Evolutionary conservation across 2,797 vertebrate species (phyloP).

Genomic region (Crocidura indochinensis): DNA sequence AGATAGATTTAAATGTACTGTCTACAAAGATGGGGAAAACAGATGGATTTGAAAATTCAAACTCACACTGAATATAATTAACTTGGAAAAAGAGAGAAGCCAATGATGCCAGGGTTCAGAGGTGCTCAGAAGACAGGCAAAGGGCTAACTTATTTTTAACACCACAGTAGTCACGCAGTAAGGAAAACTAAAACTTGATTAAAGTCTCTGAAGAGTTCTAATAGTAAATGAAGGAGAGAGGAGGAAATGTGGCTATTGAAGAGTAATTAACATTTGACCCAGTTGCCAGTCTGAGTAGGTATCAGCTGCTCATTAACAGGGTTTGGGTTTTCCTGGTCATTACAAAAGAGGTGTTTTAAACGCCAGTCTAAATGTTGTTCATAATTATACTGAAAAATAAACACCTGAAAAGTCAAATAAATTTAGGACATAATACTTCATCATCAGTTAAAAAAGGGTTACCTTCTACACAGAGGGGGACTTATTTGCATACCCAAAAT

Average conservation of each 20-base stretch:
- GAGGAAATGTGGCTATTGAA: conserved; percentile 50
- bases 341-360: conserved; percentile 46
- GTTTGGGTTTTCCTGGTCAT: conserved; percentile 53
- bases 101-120: conserved; percentile 12
- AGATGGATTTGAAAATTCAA: conserved; percentile 79
- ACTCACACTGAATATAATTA: conserved; percentile 82
- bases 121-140: conserved; percentile 70
- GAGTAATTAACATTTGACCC: conserved; percentile 77
- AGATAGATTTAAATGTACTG: conserved; percentile 78
- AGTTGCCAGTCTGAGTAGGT: conserved; percentile 52
- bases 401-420: conserved; percentile 32
- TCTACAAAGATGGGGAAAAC: conserved; percentile 72
- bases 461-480: neutral
- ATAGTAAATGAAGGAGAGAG: conserved; percentile 61
- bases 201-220: conserved; percentile 69
- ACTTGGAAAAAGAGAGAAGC: conserved; percentile 70
- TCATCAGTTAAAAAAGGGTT: conserved; percentile 24
- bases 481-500: neutral
- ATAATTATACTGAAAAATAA: conserved; percentile 28
- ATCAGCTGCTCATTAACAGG: conserved; percentile 59
- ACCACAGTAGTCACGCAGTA: conserved; percentile 67
- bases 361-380: neutral
- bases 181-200: conserved; percentile 72
- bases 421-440: neutral
- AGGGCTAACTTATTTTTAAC: conserved; percentile 81